A percentile compares a stretch with the other conserved stretches of the same genome.
These are phyloP conservation scores for Corynorhinus townsendii DNA, from an alignment of 2,113 vertebrate genomes.

Conservation along the genomic window DNA sequence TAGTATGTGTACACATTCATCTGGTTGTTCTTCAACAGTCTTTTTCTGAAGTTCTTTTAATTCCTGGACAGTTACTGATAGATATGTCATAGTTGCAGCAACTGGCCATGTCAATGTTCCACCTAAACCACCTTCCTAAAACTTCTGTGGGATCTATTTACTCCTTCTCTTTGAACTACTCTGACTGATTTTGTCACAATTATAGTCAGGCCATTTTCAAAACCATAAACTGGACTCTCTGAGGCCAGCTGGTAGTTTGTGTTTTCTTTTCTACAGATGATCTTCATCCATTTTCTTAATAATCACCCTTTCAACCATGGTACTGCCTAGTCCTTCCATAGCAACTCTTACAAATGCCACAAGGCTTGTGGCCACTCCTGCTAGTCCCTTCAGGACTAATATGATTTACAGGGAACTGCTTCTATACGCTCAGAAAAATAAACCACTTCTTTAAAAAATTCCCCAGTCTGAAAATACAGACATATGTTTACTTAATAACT, in stretches of 20 bases:
- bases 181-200: constrained; percentile 91
- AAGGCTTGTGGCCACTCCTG: constrained; percentile 88
- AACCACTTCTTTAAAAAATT: constrained; percentile 91
- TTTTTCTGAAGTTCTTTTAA: constrained; percentile 80
- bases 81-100: constrained; percentile 90
- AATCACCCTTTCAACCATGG: constrained; percentile 90
- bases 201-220: constrained; percentile 90
- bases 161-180: constrained; percentile 90
- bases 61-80: constrained; percentile 91
- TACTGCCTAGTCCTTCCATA: constrained; percentile 88
- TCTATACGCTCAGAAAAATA: constrained; percentile 89
- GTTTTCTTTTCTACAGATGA: constrained; percentile 88
- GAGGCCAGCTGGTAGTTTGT: constrained; percentile 87
- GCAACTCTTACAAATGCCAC: constrained; percentile 90
- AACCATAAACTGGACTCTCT: constrained; percentile 89
- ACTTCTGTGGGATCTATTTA: constrained; percentile 89
- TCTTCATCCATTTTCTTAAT: constrained; percentile 92
- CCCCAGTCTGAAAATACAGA: constrained; percentile 90
- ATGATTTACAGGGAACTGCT: constrained; percentile 92
- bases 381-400: constrained; percentile 91
- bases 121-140: constrained; percentile 86
- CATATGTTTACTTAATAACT: constrained; percentile 92
- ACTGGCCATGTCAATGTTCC: constrained; percentile 87
- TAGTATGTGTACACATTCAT: neutral
- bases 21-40: neutral